A percentile compares a stretch with the other conserved stretches of the same genome.
Evolutionary conservation across 2,888 invertebrate species (phyloP).

Genomic region (Pandemis cinnamomeana): DNA sequence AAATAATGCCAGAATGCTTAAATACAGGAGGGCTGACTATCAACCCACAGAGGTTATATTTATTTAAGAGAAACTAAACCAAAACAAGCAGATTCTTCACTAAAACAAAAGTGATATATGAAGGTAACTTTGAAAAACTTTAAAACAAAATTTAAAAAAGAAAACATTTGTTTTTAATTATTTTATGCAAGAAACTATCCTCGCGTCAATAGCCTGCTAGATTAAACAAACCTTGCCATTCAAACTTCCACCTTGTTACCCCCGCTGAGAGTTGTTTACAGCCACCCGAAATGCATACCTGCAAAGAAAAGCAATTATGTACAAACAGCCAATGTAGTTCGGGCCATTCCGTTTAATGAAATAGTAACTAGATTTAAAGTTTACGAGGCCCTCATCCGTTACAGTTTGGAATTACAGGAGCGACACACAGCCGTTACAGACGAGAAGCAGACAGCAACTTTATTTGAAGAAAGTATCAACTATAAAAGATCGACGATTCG

Average conservation of each 20-base stretch:
- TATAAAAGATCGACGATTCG: too few species aligned
- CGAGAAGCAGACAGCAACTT: background rate
- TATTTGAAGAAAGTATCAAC: too few species aligned
- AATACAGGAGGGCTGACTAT: too few species aligned
- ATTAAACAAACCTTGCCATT: slow-evolving; percentile 31
- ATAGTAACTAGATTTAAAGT: slow-evolving; percentile 43
- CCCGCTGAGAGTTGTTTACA: slow-evolving; percentile 3
- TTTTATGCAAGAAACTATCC: slow-evolving; percentile 24
- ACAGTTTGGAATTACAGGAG: slow-evolving; percentile 29
- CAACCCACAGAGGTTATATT: too few species aligned
- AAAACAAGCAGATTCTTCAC: too few species aligned
- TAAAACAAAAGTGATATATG: too few species aligned
- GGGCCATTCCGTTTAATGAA: slow-evolving; percentile 40
- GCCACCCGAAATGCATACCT: slow-evolving; percentile 35
- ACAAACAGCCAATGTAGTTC: slow-evolving; percentile 40
- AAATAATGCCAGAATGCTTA: background rate
- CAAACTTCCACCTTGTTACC: slow-evolving; percentile 11
- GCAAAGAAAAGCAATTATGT: slow-evolving; percentile 41
- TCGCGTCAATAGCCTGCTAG: background rate
- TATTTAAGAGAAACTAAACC: too few species aligned
- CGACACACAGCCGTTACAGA: slow-evolving; percentile 27
- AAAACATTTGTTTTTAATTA: background rate
- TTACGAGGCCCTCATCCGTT: slow-evolving; percentile 41
- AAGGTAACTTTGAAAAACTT: too few species aligned
- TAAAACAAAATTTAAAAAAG: background rate